Evolutionary conservation across 2,797 vertebrate genomes (phyloP), one percentile per base, ranked within the genome.

Genomic region (Argyrosomus regius): DNA sequence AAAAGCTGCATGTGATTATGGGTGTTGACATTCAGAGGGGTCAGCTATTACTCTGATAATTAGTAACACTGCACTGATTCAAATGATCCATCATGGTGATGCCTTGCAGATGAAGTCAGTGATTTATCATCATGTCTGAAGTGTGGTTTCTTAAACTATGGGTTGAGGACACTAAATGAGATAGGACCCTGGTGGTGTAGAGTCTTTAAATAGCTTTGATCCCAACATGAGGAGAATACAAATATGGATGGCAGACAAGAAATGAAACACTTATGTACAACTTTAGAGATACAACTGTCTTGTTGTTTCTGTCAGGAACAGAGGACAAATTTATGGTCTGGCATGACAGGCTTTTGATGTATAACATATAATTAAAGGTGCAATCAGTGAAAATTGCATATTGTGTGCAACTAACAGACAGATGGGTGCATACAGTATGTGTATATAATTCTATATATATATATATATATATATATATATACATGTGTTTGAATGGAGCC

Each of bases 1-100:
- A 93, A 75, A 87, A 81, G 82, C 84, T 68, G 78, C 80, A 3
- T 54, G 78, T 64, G 72, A 84, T 90, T 88, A 94, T 89, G 84
- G 90, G 85, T 81, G 86, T 81, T 90, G 92, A 93, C 89, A 69
- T 59, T 70, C 68, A 20, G 74, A 60, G 56, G 59, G 65, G 53
- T 79, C 35, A 5, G 86, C 87, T 81, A 67, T 70, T 63, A 67
- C 53, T 56, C 67, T 22, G 60, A 70, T 87, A 85, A 92, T 94
- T 93, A 91, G 90, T 75, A 85, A 89, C 86, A 81, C 80, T 70
- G 78, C 35, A 0, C 6, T 80, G 85, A 83, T 83, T 91, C 88
- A 85, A 88, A 92, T 89, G 91, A 93, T 93, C 90, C 92, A 89
- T 94, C 91, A 92, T 59, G 87, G 82, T 60, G 3, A 12, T 9